These are phyloP conservation scores for Phrynocephalus vlangalii DNA, from an alignment of 2,797 vertebrate genomes.

Conservation along the genomic window DNA sequence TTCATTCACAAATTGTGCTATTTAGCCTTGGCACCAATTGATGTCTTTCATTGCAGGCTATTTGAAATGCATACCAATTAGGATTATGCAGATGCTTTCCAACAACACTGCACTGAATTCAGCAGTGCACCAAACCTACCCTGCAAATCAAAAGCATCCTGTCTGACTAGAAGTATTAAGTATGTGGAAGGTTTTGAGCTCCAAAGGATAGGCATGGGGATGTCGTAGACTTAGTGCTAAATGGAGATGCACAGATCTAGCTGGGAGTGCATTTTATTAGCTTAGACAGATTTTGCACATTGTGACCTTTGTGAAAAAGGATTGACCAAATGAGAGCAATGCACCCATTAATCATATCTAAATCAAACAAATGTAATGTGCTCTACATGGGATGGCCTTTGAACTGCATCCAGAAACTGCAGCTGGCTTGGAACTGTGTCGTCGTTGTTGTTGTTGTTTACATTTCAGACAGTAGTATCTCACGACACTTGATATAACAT, in stretches of 20 bases:
- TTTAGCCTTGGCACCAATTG: slow-evolving; percentile 52
- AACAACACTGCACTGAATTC: slow-evolving; percentile 14
- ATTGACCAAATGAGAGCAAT: neutral
- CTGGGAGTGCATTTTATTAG: neutral
- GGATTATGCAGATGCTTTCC: neutral
- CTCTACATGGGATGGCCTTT: neutral
- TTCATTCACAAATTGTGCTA: slow-evolving; percentile 29
- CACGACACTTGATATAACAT: neutral
- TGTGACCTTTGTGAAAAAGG: neutral
- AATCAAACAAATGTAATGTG: neutral
- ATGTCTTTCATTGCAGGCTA: slow-evolving; percentile 36
- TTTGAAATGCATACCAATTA: slow-evolving; percentile 46
- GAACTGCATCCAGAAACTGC: neutral
- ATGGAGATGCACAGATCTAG: neutral
- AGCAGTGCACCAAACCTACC: slow-evolving; percentile 23
- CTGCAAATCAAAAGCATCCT: neutral
- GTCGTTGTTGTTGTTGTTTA: neutral
- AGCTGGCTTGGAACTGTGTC: neutral
- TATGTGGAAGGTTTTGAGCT: neutral
- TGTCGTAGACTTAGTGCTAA: neutral
- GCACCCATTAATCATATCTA: neutral
- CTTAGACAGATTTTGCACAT: neutral
- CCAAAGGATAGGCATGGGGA: neutral
- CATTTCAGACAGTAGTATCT: neutral
- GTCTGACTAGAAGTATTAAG: neutral